Evolutionary conservation across 2,113 vertebrate species (phyloP).

Genomic region (Daubentonia madagascariensis): DNA sequence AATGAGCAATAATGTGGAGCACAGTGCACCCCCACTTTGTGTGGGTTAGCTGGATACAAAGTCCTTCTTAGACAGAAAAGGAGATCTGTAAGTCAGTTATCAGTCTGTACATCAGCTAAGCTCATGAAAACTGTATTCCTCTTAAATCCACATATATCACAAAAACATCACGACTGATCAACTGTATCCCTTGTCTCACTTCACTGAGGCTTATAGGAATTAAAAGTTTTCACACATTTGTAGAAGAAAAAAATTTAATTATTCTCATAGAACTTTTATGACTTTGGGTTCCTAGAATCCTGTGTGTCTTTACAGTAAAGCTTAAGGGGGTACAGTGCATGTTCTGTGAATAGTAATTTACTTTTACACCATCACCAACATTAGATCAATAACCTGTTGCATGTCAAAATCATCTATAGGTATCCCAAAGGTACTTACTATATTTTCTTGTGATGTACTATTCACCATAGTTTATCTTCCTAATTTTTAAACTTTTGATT

Average conservation of each 20-base stretch:
- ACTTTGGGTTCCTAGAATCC: constrained; percentile 43
- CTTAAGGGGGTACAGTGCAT: not conserved
- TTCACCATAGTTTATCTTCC: not conserved
- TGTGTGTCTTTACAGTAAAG: constrained; percentile 26
- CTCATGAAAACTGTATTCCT: constrained; percentile 65
- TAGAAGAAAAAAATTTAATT: not conserved
- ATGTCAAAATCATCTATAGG: not conserved
- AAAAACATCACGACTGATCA: not conserved
- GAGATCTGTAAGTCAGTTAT: constrained; percentile 65
- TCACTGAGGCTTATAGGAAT: constrained; percentile 4
- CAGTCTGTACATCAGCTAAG: constrained; percentile 54
- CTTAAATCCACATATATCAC: not conserved
- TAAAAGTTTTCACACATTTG: constrained; percentile 33
- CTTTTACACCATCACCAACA: constrained; percentile 61
- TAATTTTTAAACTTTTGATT: not conserved
- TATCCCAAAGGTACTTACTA: not conserved
- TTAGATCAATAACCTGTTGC: not conserved
- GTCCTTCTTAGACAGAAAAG: constrained; percentile 66
- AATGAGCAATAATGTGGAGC: not conserved
- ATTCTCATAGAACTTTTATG: not conserved
- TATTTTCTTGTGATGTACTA: not conserved
- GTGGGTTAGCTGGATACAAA: constrained; percentile 39
- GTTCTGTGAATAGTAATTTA: constrained; percentile 25
- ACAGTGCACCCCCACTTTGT: constrained; percentile 44
- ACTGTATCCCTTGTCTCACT: not conserved